Base-by-base conservation (phyloP, 2,888 invertebrate genomes). In the Conchocele bisecta region DNA sequence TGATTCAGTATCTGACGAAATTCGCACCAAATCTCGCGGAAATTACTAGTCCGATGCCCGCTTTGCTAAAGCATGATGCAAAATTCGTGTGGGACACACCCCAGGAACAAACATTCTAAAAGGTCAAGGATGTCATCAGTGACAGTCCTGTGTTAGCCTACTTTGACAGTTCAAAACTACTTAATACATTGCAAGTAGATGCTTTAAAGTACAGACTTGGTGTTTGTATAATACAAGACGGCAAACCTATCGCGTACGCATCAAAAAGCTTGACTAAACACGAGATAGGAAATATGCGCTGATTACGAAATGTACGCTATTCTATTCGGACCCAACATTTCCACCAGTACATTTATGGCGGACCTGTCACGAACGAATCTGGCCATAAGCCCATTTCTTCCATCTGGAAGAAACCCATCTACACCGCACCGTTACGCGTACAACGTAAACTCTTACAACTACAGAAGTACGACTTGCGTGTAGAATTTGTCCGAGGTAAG, bases 251-350 rank as follows among this genome's bases (percentile, higher is more conserved):
- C 5, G 63, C 69, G 1, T 70, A 44, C 48, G 70, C 70, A 13
- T 60, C 60, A 9, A 60, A 63, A 15, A 54, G 69, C 7, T 63
- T 78, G 5, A 75, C 77, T 17, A n/a, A 33, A 15, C 29, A 65
- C 31, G 71, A 77, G 50, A 31, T 37, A n/a, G n/a, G n/a, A n/a
- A n/a, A n/a, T n/a, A n/a, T n/a, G n/a, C n/a, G n/a, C n/a, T n/a
- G n/a, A n/a, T n/a, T 71, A 75, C 33, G 78, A 76, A 37, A 63
- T 58, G 53, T 51, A 39, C 33, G 73, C 59, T 0, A 78, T 70
- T 33, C 13, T 67, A 7, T 78, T 72, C 37, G 75, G 72, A n/a
- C 64, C 61, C n/a, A 63, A 61, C 22, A 22, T 15, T 75, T 69
- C 42, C 72, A 73, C 53, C 67, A 69, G 6, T 67, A 53, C 9